Evolutionary conservation across 2,797 vertebrate genomes (phyloP), one percentile per base, ranked within the genome.

Genomic region (Euthynnus affinis): DNA sequence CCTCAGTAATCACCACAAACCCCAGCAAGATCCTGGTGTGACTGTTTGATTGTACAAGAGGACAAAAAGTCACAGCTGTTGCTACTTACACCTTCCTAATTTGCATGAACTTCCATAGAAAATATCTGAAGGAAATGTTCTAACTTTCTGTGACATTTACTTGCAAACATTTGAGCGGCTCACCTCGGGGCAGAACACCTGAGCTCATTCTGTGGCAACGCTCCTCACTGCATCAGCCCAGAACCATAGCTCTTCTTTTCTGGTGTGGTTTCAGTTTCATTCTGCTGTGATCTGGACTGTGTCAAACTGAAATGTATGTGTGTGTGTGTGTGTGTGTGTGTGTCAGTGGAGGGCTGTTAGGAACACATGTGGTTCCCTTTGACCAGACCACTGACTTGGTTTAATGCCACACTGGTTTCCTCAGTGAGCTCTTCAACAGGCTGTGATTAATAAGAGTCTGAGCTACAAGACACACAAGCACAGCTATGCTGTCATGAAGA

Each of bases 361-460:
- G 76, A 90, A 74, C 81, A 92, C 81, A 85, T 84, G 85, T 78
- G 81, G 77, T 83, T 88, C 71, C 70, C 61, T 89, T 76, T 71
- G 76, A 85, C 86, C 79, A 84, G 84, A 92, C 81, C 81, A 56
- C 76, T 78, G 69, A 40, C 73, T 90, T 88, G 80, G 80, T 85
- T 81, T 78, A 76, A 80, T 3, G 82, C 88, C 82, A 81, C 44
- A n/a, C 63, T 64, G 84, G 82, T 88, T 90, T 88, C 66, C 85
- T 88, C 82, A 69, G 81, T 4, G 65, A 78, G 74, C 83, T 83
- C 79, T 77, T 83, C 78, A 82, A 37, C 44, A 22, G 76, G 42
- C 66, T 53, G 70, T 76, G 81, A 88, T 85, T 77, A 89, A 87
- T 85, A 71, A 59, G 64, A 82, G 78, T 85, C 82, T 79, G 72